Percentiles rank a stretch among this genome's conserved stretches.
Conservation (phyloP, 2,113 vertebrate genomes). For the Gymnorhina tibicen region DNA sequence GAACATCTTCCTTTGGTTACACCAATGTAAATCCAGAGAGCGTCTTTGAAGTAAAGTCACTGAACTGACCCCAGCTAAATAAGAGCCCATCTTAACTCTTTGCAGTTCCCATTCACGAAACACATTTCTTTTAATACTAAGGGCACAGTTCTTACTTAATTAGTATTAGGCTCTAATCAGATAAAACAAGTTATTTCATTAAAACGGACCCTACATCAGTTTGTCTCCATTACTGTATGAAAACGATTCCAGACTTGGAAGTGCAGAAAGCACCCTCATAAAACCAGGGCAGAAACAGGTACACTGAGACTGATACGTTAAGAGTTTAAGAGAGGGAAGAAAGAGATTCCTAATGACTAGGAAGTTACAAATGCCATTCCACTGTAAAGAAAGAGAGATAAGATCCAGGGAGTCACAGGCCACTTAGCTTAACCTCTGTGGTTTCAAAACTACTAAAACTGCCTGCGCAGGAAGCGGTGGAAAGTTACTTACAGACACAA, state of each 20-base stretch:
- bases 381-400: conserved; percentile 54
- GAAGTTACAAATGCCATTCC: conserved; percentile 51
- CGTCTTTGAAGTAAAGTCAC: conserved; percentile 4
- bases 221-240: neutral
- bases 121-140: neutral
- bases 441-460: conserved; percentile 43
- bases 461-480: conserved; percentile 18
- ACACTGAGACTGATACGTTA: conserved; percentile 1
- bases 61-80: neutral
- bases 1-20: neutral
- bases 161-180: neutral
- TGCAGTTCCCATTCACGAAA: neutral
- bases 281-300: conserved; percentile 10
- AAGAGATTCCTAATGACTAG: conserved; percentile 35
- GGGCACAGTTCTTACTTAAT: neutral
- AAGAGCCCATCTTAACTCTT: neutral
- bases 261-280: neutral
- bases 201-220: neutral
- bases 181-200: neutral
- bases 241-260: neutral
- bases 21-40: neutral
- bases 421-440: conserved; percentile 54
- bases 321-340: neutral
- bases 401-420: conserved; percentile 30
- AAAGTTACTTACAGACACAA: conserved; percentile 33